Conservation (phyloP, 1,140 invertebrate genomes). For the Temnothorax curvispinosus region DNA sequence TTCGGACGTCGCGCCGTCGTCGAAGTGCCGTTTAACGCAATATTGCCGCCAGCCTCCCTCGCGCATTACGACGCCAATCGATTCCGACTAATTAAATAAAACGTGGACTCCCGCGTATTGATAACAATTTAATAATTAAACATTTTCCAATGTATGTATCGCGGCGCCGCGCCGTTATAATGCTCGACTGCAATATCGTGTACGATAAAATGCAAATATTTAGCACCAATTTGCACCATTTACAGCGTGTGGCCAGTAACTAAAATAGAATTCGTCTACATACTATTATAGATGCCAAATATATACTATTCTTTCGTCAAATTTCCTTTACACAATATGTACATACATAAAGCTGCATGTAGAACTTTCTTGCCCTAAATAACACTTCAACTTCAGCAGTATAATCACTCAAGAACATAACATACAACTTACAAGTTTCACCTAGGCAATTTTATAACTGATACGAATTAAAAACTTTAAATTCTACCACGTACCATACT, state of each 20-base stretch:
- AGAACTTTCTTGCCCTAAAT: neutral
- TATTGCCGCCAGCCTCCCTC: neutral
- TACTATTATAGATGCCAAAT: neutral
- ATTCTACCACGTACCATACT: neutral
- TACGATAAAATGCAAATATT: conserved; percentile 21
- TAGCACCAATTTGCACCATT: neutral
- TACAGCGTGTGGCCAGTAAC: neutral
- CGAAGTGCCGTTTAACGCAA: conserved; percentile 22
- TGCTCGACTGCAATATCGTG: neutral
- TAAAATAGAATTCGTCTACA: neutral
- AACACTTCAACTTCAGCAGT: neutral
- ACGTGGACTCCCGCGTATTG: neutral
- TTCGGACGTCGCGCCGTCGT: conserved; percentile 3
- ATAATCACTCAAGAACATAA: neutral
- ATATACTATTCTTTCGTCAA: neutral
- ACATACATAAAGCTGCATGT: neutral
- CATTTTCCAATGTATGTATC: neutral
- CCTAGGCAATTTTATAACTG: conserved; percentile 17
- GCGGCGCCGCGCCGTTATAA: neutral
- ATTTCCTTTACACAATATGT: neutral
- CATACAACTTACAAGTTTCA: conserved; percentile 20
- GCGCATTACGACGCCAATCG: conserved; percentile 10
- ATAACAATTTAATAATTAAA: conserved; percentile 49
- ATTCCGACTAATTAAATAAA: conserved; percentile 47
- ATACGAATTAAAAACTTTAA: conserved; percentile 30